A percentile compares a stretch with the other conserved stretches of the same genome.
Evolutionary conservation across 1,140 invertebrate species (phyloP).

Genomic region (Drosophila paulistorum): DNA sequence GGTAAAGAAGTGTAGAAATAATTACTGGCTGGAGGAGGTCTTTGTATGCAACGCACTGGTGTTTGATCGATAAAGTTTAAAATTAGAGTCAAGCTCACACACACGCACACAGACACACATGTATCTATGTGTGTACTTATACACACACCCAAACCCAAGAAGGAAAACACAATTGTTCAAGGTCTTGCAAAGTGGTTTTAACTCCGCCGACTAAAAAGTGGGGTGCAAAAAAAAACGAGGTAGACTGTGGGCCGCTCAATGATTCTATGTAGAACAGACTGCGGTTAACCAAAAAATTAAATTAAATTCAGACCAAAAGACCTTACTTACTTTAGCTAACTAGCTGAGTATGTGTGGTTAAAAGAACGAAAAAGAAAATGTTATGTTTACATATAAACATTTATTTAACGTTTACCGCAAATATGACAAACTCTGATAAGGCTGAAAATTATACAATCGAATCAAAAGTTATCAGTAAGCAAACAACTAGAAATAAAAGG

Average conservation of each 20-base stretch:
- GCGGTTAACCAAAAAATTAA: slow-evolving; percentile 26
- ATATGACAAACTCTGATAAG: slow-evolving; percentile 43
- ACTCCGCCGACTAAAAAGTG: slow-evolving; percentile 18
- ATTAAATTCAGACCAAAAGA: slow-evolving; percentile 12
- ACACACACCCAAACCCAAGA: neutral
- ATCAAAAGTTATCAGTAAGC: slow-evolving; percentile 38
- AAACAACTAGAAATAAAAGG: slow-evolving; percentile 18
- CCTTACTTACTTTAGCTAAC: neutral
- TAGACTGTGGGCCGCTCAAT: neutral
- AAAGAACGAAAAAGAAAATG: neutral
- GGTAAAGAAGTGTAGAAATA: slow-evolving; percentile 4
- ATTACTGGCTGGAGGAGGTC: slow-evolving; percentile 14
- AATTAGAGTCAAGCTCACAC: slow-evolving; percentile 49
- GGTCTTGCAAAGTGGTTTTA: slow-evolving; percentile 23
- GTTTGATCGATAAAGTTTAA: slow-evolving; percentile 59
- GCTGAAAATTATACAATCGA: slow-evolving; percentile 46
- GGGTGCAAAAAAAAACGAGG: neutral
- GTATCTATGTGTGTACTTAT: no score
- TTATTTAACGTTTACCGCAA: slow-evolving; percentile 36
- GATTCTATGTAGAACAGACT: slow-evolving; percentile 13
- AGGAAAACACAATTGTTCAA: slow-evolving; percentile 1
- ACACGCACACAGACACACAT: neutral
- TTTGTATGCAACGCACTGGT: slow-evolving; percentile 40
- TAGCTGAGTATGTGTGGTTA: neutral
- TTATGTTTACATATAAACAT: neutral